Evolutionary conservation across 2,888 invertebrate species (phyloP).

Genomic region (Ypsolopha sequella): DNA sequence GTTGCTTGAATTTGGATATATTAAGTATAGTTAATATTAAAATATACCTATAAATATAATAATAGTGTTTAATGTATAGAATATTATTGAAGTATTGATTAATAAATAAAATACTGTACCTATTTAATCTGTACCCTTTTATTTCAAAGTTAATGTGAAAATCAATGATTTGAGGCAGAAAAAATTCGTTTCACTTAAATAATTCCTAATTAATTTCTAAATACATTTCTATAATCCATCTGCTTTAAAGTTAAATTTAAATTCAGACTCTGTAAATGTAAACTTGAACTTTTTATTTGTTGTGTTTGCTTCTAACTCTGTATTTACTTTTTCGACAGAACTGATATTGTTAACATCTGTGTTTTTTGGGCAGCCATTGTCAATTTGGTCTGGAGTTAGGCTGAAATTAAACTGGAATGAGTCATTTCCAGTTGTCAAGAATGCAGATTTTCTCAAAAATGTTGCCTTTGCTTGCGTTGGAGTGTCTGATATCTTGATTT

Average conservation of each 20-base stretch:
- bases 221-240: background rate
- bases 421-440: slow-evolving; percentile 58
- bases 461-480: slow-evolving; percentile 71
- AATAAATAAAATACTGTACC: background rate
- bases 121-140: background rate
- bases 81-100: background rate
- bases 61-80: background rate
- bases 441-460: slow-evolving; percentile 77
- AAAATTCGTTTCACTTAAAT: background rate
- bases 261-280: slow-evolving; percentile 60
- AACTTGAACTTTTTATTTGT: slow-evolving; percentile 40
- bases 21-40: no score
- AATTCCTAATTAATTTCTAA: background rate
- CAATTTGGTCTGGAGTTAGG: slow-evolving; percentile 30
- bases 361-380: slow-evolving; percentile 16
- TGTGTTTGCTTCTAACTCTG: slow-evolving; percentile 14
- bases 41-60: background rate
- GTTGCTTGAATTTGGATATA: no score
- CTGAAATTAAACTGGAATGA: slow-evolving; percentile 69
- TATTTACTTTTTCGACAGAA: slow-evolving; percentile 12
- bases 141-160: background rate
- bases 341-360: slow-evolving; percentile 8
- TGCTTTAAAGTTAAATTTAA: slow-evolving; percentile 75
- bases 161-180: slow-evolving; percentile 7
- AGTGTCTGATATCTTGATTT: slow-evolving; percentile 68